Base-by-base conservation (phyloP, 2,888 invertebrate species). In the Leucophenga montana region DNA sequence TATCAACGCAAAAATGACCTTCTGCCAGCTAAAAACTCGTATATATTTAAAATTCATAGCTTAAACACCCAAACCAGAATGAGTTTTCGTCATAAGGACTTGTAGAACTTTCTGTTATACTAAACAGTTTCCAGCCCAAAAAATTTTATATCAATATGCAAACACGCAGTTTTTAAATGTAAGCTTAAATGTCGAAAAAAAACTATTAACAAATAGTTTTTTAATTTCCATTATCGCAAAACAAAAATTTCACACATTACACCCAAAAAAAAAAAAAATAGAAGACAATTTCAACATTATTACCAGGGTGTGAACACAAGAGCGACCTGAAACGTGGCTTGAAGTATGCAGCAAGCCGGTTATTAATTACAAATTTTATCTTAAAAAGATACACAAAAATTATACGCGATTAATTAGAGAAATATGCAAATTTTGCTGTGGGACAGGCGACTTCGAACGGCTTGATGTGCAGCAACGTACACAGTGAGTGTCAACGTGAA, bases 371-470 rank as follows among this genome's bases (percentile, higher is more conserved):
- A 72, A 72, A 66, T 74, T 73, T 82, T 82, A 83, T 81, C 80
- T 69, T 56, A 69, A 67, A 33, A 72, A 70, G 70, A 74, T 71
- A 75, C 57, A 68, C 72, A 75, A 78, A 75, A 80, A 73, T 78
- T 79, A 78, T 76, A 73, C 77, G 82, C 83, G 85, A 86, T 85
- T 85, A 85, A 86, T 85, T 85, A 80, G 79, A 83, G 80, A 86
- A 85, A 80, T 85, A 85, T 85, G 85, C 86, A 85, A 85, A 85
- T 86, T 84, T 75, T 66, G 61, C 64, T 68, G 75, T 46, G 75
- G 74, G 46, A 20, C 76, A 74, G 75, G 75, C 67, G 65, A 56
- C 56, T 46, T 14, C 48, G 54, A 46, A n/a, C n/a, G n/a, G n/a
- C n/a, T n/a, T 61, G 56, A 57, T 48, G 71, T 67, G 57, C 69